Evolutionary conservation across 2,113 vertebrate genomes (phyloP), one percentile per base, ranked within the genome.

Genomic region (Zosterops borbonicus): DNA sequence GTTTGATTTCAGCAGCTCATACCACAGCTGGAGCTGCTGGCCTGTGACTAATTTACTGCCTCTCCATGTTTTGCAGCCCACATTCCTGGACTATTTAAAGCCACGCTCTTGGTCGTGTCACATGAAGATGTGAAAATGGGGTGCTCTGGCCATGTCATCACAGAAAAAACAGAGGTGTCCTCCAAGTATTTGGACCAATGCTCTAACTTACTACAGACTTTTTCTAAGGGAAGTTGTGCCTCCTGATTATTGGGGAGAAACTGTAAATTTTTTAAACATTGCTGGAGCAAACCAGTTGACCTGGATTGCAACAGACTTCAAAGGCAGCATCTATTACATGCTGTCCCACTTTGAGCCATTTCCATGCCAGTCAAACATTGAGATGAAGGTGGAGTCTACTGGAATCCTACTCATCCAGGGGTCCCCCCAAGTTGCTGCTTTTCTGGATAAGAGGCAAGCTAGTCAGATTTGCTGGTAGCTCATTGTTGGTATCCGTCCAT

Each of bases 81-180:
- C 97, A 0, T 98, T 99, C 88, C 70, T 99, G 76, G 98, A 99
- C 82, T 97, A 99, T 59, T 78, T 99, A 96, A 98, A 97, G 91
- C 99, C 99, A 74, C 98, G 98, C 15, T 99, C 99, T 0, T 99
- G 99, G 99, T 98, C 97, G 2, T 99, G 99, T 93, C 98, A 98
- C 17, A 59, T 58, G 7, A 97, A 97, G 90, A 96, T 98, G 90
- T 98, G 96, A 96, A 96, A 95, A 28, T 41, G 6, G 12, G 46
- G 27, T 28, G 21, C 50, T 88, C 75, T 67, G 87, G 56, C 73
- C 2, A 1, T 44, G 50, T 53, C 53, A 15, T 55, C 67, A 22
- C 65, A 70, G 78, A 69, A 87, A 50, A 50, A 87, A 46, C 65
- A 64, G 77, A 92, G 46, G 47, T 64, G 53, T 81, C 62, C 94